These are phyloP conservation scores for Drosophila pectinifera DNA, from an alignment of 1,140 invertebrate species.

Conservation along the genomic window DNA sequence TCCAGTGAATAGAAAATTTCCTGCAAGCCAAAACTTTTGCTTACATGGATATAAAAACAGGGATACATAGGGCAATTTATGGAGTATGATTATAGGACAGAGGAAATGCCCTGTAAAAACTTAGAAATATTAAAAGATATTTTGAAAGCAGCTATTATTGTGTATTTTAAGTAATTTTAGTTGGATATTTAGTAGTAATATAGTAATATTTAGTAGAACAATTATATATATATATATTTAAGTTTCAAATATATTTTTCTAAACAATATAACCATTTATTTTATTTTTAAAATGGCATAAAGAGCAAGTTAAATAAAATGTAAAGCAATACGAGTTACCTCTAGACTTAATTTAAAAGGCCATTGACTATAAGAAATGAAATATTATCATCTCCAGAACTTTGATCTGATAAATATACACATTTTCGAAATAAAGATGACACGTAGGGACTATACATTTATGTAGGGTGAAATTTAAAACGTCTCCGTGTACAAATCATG, in stretches of 20 bases:
- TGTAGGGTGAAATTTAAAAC: background rate
- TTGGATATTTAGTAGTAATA: background rate
- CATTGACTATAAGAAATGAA: background rate
- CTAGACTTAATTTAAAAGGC: too few species aligned
- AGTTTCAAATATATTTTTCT: too few species aligned
- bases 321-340: too few species aligned
- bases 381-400: background rate
- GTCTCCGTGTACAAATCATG: background rate
- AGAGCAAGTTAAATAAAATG: too few species aligned
- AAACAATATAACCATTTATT: too few species aligned
- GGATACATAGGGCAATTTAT: conserved; percentile 20
- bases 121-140: too few species aligned
- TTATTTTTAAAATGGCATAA: too few species aligned
- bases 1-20: conserved; percentile 51
- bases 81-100: background rate
- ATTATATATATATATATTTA: too few species aligned
- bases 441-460: background rate
- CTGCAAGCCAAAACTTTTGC: conserved; percentile 62
- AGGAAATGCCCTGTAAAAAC: background rate
- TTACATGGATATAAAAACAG: conserved; percentile 23
- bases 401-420: background rate
- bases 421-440: background rate
- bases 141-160: background rate
- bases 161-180: background rate
- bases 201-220: too few species aligned